Percentiles rank a stretch among this genome's conserved stretches.
These are phyloP conservation scores for Fistularia tabacaria DNA, from an alignment of 2,797 vertebrate genomes.

Conservation along the genomic window DNA sequence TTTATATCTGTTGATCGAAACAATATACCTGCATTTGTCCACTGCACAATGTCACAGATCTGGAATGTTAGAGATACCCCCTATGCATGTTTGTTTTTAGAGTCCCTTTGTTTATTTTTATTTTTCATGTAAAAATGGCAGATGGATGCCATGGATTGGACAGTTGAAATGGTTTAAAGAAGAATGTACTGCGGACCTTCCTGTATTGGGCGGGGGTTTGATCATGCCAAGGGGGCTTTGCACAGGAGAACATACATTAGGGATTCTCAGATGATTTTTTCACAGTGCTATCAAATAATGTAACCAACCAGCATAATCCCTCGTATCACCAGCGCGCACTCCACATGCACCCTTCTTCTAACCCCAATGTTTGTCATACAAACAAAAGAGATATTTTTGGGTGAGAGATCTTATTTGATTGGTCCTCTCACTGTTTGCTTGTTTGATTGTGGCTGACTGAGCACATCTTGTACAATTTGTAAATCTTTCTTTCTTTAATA, in stretches of 20 bases:
- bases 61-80: constrained; percentile 35
- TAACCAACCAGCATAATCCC: constrained; percentile 62
- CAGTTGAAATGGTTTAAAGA: constrained; percentile 44
- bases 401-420: constrained; percentile 58
- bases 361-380: constrained; percentile 72
- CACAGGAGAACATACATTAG: constrained; percentile 32
- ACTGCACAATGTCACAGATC: constrained; percentile 28
- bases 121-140: constrained; percentile 36
- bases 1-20: constrained; percentile 44
- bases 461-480: constrained; percentile 79
- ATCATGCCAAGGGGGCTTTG: constrained; percentile 39
- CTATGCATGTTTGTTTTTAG: constrained; percentile 64
- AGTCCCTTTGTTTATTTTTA: constrained; percentile 50
- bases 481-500: constrained; percentile 71
- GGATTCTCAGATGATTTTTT: constrained; percentile 39
- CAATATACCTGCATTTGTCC: constrained; percentile 30
- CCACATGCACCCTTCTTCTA: constrained; percentile 50
- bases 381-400: constrained; percentile 63
- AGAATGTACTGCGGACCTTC: constrained; percentile 59
- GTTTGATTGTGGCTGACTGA: constrained; percentile 66
- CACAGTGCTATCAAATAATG: constrained; percentile 40
- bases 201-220: constrained; percentile 37
- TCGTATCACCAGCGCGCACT: constrained; percentile 66
- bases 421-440: constrained; percentile 61
- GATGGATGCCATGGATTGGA: constrained; percentile 38